A percentile compares a stretch with the other conserved stretches of the same genome.
These are phyloP conservation scores for Pocota personata DNA, from an alignment of 2,888 invertebrate species.

Conservation along the genomic window DNA sequence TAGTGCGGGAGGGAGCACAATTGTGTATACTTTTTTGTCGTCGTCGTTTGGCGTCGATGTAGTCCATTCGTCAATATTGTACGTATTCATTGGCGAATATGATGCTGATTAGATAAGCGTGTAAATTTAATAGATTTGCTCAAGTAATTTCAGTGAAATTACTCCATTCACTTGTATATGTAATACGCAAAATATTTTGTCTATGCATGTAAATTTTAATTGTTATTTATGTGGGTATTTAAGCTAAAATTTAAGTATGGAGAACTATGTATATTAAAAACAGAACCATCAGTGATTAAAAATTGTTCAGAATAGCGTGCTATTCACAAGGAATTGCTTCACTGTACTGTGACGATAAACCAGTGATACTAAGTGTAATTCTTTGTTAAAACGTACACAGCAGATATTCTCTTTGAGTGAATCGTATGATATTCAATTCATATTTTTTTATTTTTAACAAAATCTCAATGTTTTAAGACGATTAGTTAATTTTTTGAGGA, in stretches of 20 bases:
- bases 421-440: too few relatives aligned
- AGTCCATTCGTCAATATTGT: constrained; percentile 10
- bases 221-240: neutral
- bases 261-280: neutral
- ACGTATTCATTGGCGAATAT: constrained; percentile 27
- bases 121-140: constrained; percentile 12
- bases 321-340: neutral
- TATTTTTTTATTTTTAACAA: too few relatives aligned
- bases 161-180: neutral
- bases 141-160: constrained; percentile 9
- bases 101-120: constrained; percentile 39
- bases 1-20: neutral
- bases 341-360: neutral
- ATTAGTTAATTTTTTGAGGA: too few relatives aligned
- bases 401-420: too few relatives aligned
- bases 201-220: neutral
- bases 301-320: neutral
- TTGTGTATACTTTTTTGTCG: constrained; percentile 6
- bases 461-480: too few relatives aligned
- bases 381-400: neutral
- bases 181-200: neutral
- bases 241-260: too few relatives aligned
- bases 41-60: neutral
- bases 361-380: neutral
- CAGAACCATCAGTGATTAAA: neutral